phyloP scores from a whole-genome alignment of 2,888 invertebrate species.

The Luffia ferchaultella region DNA sequence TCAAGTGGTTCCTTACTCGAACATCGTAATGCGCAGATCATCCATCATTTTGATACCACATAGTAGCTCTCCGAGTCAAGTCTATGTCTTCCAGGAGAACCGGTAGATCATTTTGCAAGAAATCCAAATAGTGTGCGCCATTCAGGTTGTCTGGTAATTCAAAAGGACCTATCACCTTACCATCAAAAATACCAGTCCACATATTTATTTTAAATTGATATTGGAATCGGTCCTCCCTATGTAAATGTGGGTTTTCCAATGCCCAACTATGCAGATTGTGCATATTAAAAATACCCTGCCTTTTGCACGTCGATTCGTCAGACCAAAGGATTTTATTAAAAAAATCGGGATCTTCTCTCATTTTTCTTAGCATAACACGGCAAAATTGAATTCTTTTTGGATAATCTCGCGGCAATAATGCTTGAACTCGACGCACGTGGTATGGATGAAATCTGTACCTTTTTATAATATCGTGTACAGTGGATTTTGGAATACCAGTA shows the following conservation, averaged over 20 bases:
- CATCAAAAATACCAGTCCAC: neutral
- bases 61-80: neutral
- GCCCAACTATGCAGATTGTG: conserved; percentile 14
- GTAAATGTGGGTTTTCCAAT: conserved; percentile 12
- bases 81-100: conserved; percentile 1
- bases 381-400: conserved; percentile 13
- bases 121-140: conserved; percentile 7
- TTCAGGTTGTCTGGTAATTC: conserved; percentile 10
- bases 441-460: conserved; percentile 10
- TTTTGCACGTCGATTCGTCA: conserved; percentile 10
- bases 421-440: conserved; percentile 14
- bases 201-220: neutral
- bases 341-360: conserved; percentile 11
- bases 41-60: conserved; percentile 1
- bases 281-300: conserved; percentile 13
- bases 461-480: conserved; percentile 4
- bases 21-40: neutral
- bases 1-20: neutral
- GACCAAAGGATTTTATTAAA: conserved; percentile 12
- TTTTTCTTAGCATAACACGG: conserved; percentile 12
- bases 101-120: conserved; percentile 1
- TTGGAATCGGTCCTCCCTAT: neutral
- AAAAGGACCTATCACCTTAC: conserved; percentile 7
- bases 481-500: neutral
- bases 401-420: conserved; percentile 12